These are phyloP conservation scores for Microchirus variegatus DNA, from an alignment of 2,797 vertebrate genomes.

Conservation along the genomic window DNA sequence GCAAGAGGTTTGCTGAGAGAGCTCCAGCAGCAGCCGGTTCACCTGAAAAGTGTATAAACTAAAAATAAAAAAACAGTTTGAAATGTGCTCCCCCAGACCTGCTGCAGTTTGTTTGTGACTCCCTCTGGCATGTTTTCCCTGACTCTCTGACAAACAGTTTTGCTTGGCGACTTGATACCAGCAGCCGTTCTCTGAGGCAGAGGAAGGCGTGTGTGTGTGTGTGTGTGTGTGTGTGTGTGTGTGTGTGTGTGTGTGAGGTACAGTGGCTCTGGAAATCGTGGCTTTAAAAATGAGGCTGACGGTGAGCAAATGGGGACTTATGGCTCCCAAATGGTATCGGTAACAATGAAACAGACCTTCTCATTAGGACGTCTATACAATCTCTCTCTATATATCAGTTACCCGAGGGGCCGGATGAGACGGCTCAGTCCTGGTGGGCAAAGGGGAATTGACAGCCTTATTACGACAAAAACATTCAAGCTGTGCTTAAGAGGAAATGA, in stretches of 20 bases:
- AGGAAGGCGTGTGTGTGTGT: constrained; percentile 27
- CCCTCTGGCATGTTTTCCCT: too few relatives aligned
- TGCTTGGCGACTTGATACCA: too few relatives aligned
- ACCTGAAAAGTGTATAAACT: too few relatives aligned
- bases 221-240: constrained; percentile 30
- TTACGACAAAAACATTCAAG: constrained; percentile 52
- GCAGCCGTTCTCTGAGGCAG: background rate
- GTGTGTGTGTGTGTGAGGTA: constrained; percentile 35
- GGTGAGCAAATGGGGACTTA: background rate
- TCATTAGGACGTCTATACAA: constrained; percentile 41
- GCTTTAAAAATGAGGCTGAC: constrained; percentile 30
- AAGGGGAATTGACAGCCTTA: constrained; percentile 52
- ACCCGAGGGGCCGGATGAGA: constrained; percentile 33
- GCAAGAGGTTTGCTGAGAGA: too few relatives aligned
- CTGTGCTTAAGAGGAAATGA: constrained; percentile 54
- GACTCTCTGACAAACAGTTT: too few relatives aligned
- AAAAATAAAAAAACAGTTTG: too few relatives aligned
- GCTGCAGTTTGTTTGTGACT: too few relatives aligned
- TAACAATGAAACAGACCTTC: constrained; percentile 48
- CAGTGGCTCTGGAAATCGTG: constrained; percentile 45
- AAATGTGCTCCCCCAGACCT: too few relatives aligned
- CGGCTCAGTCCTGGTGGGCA: constrained; percentile 21
- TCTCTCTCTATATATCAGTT: constrained; percentile 26
- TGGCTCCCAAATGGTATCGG: constrained; percentile 36
- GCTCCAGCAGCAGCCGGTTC: too few relatives aligned